phyloP scores from a whole-genome alignment of 2,797 vertebrate genomes.

The Sciurus vulgaris region DNA sequence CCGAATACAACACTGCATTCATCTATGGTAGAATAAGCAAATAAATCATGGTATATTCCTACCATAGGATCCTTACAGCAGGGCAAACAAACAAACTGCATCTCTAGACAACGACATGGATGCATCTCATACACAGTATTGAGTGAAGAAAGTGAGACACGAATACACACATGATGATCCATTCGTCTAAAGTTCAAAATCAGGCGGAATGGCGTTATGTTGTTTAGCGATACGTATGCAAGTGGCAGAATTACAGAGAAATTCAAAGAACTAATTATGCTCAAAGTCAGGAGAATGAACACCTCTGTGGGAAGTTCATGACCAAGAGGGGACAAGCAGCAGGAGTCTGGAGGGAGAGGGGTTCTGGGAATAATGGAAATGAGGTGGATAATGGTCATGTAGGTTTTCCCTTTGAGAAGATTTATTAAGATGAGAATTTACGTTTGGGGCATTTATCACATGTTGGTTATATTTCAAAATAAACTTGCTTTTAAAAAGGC shows the following conservation, averaged over 20 bases:
- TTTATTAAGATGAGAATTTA: background rate
- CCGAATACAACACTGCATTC: background rate
- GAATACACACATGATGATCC: background rate
- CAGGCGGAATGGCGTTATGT: background rate
- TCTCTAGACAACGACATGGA: background rate
- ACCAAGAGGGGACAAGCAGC: background rate
- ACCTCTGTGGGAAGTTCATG: background rate
- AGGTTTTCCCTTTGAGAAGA: background rate
- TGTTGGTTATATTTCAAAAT: background rate
- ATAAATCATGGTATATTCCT: background rate
- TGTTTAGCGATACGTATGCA: background rate
- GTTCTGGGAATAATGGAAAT: background rate
- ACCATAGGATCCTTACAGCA: background rate
- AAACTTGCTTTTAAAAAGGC: background rate
- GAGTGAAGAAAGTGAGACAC: background rate
- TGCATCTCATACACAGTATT: background rate
- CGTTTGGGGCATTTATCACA: background rate
- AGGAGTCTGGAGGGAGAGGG: background rate
- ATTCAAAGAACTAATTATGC: background rate
- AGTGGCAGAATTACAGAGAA: background rate
- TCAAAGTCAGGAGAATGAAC: background rate
- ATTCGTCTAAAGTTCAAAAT: constrained; percentile 24
- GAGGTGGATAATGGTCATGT: background rate
- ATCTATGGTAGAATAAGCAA: constrained; percentile 12
- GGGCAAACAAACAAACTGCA: background rate